phyloP scores from a whole-genome alignment of 2,113 vertebrate species.

The Corvus cornix region DNA sequence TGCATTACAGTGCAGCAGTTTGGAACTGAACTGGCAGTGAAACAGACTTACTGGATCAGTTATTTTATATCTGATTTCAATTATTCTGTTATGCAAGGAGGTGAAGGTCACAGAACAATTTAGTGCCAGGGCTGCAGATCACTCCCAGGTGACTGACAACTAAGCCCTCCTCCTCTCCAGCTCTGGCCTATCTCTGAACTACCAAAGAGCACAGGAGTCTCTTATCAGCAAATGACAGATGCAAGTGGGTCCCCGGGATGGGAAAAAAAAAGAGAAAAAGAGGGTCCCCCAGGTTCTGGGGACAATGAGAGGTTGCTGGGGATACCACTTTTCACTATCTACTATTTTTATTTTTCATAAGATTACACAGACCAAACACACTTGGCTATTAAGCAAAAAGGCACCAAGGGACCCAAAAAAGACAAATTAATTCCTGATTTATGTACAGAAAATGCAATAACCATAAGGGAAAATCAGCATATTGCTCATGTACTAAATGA shows the following conservation, averaged over 20 bases:
- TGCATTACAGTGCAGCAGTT: neutral
- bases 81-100: conserved; percentile 3
- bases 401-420: conserved; percentile 29
- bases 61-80: conserved; percentile 44
- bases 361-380: conserved; percentile 22
- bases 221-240: conserved; percentile 62
- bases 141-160: conserved; percentile 29
- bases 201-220: neutral
- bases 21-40: neutral
- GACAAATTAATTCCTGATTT: conserved; percentile 66
- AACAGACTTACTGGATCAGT: neutral
- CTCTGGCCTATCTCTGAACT: neutral
- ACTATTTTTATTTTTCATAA: conserved; percentile 37
- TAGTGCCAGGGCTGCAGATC: conserved; percentile 11
- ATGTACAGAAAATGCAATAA: conserved; percentile 52
- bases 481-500: conserved; percentile 51
- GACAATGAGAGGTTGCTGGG: neutral
- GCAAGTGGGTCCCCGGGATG: neutral
- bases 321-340: neutral
- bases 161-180: neutral
- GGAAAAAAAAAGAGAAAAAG: neutral
- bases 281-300: neutral
- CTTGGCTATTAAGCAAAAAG: conserved; percentile 42
- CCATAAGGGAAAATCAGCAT: conserved; percentile 50
- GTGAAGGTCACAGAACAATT: conserved; percentile 52